Conservation (phyloP, 2,113 vertebrate species). For the Okapia johnstoni region DNA sequence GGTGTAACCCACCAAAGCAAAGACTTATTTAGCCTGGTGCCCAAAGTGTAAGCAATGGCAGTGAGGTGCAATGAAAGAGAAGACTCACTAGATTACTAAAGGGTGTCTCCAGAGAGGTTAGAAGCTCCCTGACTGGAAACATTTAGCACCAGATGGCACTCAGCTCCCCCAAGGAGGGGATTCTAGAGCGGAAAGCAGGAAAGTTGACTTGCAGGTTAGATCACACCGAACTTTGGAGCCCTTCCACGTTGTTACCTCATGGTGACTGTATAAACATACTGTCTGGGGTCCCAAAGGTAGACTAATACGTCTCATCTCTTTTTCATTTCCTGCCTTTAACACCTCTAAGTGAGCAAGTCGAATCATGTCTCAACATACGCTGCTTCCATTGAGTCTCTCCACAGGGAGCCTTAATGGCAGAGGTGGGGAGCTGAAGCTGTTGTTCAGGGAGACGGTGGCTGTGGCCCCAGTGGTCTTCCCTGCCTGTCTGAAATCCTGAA, state of each 20-base stretch:
- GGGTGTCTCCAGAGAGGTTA: background rate
- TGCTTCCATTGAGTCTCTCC: background rate
- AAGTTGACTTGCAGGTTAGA: background rate
- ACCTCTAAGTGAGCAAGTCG: slow-evolving; percentile 16
- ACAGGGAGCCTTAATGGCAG: background rate
- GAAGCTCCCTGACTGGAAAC: background rate
- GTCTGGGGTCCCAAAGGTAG: background rate
- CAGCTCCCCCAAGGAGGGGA: background rate
- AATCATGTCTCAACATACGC: background rate
- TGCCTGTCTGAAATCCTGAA: background rate
- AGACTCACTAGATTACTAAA: background rate
- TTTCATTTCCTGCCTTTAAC: slow-evolving; percentile 60
- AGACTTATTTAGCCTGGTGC: background rate
- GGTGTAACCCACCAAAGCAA: background rate
- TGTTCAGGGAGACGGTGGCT: background rate
- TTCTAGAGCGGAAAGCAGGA: slow-evolving; percentile 44
- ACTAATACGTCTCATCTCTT: slow-evolving; percentile 1
- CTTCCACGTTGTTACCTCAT: background rate
- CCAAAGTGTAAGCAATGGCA: background rate
- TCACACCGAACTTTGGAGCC: background rate
- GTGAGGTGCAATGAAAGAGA: background rate
- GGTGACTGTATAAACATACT: background rate
- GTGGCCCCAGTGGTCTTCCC: fast-evolving
- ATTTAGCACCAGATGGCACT: background rate
- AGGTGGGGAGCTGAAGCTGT: background rate